These are phyloP conservation scores for Drosophila lacertosa DNA, from an alignment of 1,140 invertebrate genomes.

Conservation along the genomic window DNA sequence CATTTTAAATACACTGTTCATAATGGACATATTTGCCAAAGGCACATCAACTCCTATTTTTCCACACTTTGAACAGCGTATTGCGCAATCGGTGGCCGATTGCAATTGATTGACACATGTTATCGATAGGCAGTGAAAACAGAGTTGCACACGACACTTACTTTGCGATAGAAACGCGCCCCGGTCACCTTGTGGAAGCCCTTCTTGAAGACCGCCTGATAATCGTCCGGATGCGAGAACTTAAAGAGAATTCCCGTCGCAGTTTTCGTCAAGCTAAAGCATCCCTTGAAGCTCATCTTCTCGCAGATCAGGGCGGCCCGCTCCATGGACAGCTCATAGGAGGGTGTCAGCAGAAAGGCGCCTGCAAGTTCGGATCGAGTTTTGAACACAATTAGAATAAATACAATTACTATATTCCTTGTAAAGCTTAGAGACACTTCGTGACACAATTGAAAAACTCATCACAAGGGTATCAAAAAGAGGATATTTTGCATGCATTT, in stretches of 20 bases:
- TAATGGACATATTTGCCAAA: too few species aligned
- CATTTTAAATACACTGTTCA: too few species aligned
- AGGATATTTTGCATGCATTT: too few species aligned
- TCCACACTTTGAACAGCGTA: too few species aligned
- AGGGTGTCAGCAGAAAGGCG: slow-evolving; percentile 92
- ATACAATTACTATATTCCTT: too few species aligned
- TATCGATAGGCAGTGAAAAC: too few species aligned
- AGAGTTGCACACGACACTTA: slow-evolving; percentile 75
- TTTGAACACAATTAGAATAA: slow-evolving; percentile 20
- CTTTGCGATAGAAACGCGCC: slow-evolving; percentile 91
- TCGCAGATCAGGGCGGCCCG: slow-evolving; percentile 93
- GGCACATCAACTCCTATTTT: too few species aligned
- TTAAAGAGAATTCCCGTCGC: slow-evolving; percentile 94
- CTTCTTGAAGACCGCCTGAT: slow-evolving; percentile 92
- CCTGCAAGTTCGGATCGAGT: slow-evolving; percentile 82
- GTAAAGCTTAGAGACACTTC: too few species aligned
- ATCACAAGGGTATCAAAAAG: too few species aligned
- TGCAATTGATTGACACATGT: too few species aligned
- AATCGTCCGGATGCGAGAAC: slow-evolving; percentile 93
- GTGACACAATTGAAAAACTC: too few species aligned
- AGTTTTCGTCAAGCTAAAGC: slow-evolving; percentile 93
- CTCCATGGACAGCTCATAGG: slow-evolving; percentile 92
- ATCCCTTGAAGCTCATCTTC: slow-evolving; percentile 93
- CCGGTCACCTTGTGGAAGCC: slow-evolving; percentile 93
- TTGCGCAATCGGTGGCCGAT: too few species aligned